Percentiles rank a stretch among this genome's conserved stretches.
phyloP scores from a whole-genome alignment of 2,797 vertebrate genomes.

The Tinamus major region DNA sequence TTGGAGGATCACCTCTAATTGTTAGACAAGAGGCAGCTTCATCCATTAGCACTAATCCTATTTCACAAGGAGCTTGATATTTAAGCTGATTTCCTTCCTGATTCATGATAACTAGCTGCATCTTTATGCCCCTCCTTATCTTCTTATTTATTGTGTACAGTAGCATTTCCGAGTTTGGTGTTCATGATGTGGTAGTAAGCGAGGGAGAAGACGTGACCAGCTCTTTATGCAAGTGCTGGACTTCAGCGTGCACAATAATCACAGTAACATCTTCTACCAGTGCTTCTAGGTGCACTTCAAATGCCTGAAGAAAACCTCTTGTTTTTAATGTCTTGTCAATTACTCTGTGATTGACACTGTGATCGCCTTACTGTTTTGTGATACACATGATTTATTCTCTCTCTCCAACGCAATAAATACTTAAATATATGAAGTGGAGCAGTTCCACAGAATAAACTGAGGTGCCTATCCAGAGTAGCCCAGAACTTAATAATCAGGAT shows the following conservation, averaged over 20 bases:
- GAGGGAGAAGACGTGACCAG: background rate
- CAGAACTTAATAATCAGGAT: fast-evolving
- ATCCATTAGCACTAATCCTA: background rate
- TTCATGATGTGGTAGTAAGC: background rate
- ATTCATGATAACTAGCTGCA: background rate
- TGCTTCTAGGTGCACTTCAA: background rate
- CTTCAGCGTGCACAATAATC: background rate
- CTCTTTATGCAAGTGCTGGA: background rate
- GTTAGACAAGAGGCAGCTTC: conserved; percentile 1
- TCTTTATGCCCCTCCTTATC: background rate
- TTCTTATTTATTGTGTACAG: fast-evolving
- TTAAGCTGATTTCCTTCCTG: background rate
- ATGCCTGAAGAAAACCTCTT: background rate
- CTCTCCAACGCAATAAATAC: background rate
- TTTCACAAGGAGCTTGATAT: background rate
- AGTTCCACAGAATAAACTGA: background rate
- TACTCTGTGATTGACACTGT: background rate
- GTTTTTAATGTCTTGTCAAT: background rate
- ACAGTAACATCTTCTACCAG: background rate
- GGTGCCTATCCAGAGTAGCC: background rate
- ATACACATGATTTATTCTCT: fast-evolving
- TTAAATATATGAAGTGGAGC: background rate
- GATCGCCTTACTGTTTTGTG: background rate
- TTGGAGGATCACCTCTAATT: background rate
- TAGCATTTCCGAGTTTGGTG: background rate